A percentile compares a stretch with the other conserved stretches of the same genome.
These are phyloP conservation scores for Pachyseris speciosa DNA, from an alignment of 64 coral and sea anemone genomes.

Conservation along the genomic window DNA sequence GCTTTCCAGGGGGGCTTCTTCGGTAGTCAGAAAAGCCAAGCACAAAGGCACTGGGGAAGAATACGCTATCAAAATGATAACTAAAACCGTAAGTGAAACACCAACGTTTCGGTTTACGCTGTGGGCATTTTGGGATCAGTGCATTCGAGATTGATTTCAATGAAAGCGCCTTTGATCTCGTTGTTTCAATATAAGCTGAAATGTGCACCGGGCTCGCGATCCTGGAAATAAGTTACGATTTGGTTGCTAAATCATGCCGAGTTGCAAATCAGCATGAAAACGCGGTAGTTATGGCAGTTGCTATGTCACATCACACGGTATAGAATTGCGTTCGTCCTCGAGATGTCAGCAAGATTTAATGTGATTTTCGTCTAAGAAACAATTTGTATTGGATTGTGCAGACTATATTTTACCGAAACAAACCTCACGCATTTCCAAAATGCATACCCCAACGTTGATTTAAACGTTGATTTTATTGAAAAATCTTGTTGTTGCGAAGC, in stretches of 20 bases:
- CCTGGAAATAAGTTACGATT: too few species aligned
- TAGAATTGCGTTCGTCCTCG: not conserved
- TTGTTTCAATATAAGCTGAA: not conserved
- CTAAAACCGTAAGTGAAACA: constrained; percentile 84
- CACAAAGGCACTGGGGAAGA: constrained; percentile 86
- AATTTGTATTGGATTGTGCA: not conserved
- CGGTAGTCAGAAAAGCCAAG: constrained; percentile 76
- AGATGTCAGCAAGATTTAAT: not conserved
- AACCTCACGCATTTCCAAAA: too few species aligned
- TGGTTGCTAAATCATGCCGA: too few species aligned
- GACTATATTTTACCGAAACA: not conserved
- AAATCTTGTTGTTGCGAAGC: not conserved
- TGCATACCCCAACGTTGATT: too few species aligned
- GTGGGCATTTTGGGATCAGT: not conserved
- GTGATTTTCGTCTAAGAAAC: not conserved
- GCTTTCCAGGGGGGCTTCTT: constrained; percentile 88
- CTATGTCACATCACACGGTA: not conserved
- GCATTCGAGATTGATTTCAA: not conserved
- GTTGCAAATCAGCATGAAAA: not conserved
- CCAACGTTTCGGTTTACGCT: too few species aligned
- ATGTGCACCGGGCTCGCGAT: not conserved
- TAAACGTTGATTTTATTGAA: not conserved
- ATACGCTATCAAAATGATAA: constrained; percentile 96
- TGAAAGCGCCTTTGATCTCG: not conserved
- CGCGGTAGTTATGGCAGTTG: constrained; percentile 7